These are phyloP conservation scores for Percopsis transmontana DNA, from an alignment of 2,113 vertebrate genomes.

Conservation along the genomic window DNA sequence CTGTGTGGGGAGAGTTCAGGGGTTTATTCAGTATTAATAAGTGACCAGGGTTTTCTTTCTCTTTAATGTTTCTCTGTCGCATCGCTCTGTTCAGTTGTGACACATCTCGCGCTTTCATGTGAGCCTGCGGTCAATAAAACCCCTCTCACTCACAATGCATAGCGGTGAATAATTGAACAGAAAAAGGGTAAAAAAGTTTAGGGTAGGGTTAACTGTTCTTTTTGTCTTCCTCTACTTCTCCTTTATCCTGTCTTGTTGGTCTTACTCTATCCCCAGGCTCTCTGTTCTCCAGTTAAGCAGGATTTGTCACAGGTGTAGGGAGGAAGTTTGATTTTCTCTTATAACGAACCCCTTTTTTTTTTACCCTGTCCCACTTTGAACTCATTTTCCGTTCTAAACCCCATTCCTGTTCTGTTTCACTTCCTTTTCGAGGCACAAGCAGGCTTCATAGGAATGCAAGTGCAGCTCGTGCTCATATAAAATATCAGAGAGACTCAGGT, in stretches of 20 bases:
- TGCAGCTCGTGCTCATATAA: no score
- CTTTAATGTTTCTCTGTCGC: conserved; percentile 28
- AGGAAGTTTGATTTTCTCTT: conserved; percentile 31
- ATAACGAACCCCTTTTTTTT: conserved; percentile 9
- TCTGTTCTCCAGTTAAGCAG: conserved; percentile 42
- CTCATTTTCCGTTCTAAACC: neutral
- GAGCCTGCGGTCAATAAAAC: neutral
- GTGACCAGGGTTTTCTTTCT: conserved; percentile 12
- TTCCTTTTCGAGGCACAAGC: neutral
- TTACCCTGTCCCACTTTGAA: conserved; percentile 49
- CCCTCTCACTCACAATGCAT: conserved; percentile 14
- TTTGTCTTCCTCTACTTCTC: conserved; percentile 19
- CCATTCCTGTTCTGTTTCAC: neutral
- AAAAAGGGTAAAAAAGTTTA: conserved; percentile 1
- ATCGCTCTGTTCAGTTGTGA: conserved; percentile 25
- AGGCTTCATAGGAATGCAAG: neutral
- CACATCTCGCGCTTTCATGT: conserved; percentile 11
- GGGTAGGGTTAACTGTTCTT: conserved; percentile 21
- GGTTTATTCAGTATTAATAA: conserved; percentile 80
- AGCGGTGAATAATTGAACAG: conserved; percentile 28
- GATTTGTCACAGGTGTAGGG: conserved; percentile 68
- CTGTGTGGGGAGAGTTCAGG: conserved; percentile 63
- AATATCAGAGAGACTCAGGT: no score
- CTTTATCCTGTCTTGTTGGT: conserved; percentile 6
- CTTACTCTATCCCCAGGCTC: conserved; percentile 33